These are phyloP conservation scores for Epinephelus coioides DNA, from an alignment of 2,797 vertebrate genomes.

Conservation along the genomic window DNA sequence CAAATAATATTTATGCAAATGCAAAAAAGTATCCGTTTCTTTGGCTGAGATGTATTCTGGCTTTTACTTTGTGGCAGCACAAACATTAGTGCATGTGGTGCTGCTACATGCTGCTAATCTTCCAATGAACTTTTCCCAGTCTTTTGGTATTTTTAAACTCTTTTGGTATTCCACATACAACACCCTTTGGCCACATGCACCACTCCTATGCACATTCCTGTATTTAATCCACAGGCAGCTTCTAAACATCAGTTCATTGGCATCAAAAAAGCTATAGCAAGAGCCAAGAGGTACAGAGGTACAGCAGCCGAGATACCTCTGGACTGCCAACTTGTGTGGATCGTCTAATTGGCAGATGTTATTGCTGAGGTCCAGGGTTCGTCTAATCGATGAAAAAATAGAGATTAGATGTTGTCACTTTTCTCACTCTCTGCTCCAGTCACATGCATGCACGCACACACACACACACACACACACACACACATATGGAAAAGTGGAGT, in stretches of 20 bases:
- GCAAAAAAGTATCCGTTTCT: too few species aligned
- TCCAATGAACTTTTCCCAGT: too few species aligned
- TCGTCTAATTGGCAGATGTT: constrained; percentile 62
- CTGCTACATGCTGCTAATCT: too few species aligned
- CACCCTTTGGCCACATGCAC: too few species aligned
- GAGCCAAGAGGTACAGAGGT: constrained; percentile 12
- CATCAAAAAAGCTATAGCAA: constrained; percentile 26
- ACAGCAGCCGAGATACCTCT: constrained; percentile 33
- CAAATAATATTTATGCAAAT: too few species aligned
- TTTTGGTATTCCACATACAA: too few species aligned
- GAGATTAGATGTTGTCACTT: constrained; percentile 72
- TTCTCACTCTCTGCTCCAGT: constrained; percentile 51
- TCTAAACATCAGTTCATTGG: constrained; percentile 4
- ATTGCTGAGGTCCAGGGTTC: constrained; percentile 59
- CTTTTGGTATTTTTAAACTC: too few species aligned
- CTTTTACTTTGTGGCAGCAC: too few species aligned
- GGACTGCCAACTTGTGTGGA: constrained; percentile 27
- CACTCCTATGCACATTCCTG: too few species aligned
- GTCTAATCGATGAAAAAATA: constrained; percentile 69
- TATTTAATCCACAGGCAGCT: constrained; percentile 27
- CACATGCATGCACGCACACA: constrained; percentile 23
- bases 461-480: constrained; percentile 19
- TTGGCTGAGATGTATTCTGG: too few species aligned
- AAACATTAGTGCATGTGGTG: too few species aligned
- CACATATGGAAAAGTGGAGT: constrained; percentile 6